phyloP scores from a whole-genome alignment of 2,113 vertebrate genomes.

The Hymenochirus boettgeri region DNA sequence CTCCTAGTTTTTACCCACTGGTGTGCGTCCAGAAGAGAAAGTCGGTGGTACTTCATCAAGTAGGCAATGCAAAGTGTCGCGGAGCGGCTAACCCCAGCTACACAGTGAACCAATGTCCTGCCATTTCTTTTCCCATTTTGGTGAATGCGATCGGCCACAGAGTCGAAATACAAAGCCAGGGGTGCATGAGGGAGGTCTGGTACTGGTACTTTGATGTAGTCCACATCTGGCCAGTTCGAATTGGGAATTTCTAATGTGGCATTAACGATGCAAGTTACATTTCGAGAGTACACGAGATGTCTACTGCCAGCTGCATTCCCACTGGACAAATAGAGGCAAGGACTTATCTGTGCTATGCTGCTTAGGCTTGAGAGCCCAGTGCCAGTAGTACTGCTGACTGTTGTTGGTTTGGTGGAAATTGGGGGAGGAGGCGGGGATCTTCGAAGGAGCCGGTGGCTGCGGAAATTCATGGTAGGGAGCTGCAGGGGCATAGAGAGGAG shows the following conservation, averaged over 20 bases:
- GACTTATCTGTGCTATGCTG: constrained; percentile 46
- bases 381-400: not conserved
- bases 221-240: constrained; percentile 47
- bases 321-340: constrained; percentile 47
- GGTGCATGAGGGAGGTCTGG: constrained; percentile 47
- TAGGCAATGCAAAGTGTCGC: constrained; percentile 49
- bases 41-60: constrained; percentile 46
- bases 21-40: constrained; percentile 45
- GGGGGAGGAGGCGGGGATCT: constrained; percentile 30
- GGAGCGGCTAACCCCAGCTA: constrained; percentile 46
- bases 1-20: constrained; percentile 43
- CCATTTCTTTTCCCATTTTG: constrained; percentile 43
- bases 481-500: constrained; percentile 26
- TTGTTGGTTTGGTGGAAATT: constrained; percentile 17
- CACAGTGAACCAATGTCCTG: constrained; percentile 47
- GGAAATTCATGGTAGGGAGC: constrained; percentile 44
- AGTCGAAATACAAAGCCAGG: constrained; percentile 47
- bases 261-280: constrained; percentile 47
- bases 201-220: constrained; percentile 47
- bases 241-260: constrained; percentile 47
- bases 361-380: constrained; percentile 25
- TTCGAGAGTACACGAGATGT: constrained; percentile 42
- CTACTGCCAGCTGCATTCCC: constrained; percentile 44
- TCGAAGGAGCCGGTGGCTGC: constrained; percentile 38
- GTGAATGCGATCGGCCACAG: constrained; percentile 46